Conservation (phyloP, 2,888 invertebrate genomes). For the Pyrrhosoma nymphula region DNA sequence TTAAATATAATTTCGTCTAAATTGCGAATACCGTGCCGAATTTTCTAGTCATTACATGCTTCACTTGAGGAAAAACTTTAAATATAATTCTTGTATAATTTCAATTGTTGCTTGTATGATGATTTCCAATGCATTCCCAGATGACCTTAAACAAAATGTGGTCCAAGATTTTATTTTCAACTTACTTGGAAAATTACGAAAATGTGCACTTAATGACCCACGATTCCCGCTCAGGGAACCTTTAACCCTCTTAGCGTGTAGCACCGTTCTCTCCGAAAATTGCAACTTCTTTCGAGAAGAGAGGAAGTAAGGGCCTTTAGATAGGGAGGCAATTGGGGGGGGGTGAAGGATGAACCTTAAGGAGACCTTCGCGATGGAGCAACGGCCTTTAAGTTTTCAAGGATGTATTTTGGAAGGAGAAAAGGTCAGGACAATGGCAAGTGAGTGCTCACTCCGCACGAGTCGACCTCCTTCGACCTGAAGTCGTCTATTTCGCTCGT, state of each 20-base stretch:
- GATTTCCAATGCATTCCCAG: too few relatives aligned
- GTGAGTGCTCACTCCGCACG: not conserved
- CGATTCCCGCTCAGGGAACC: not conserved
- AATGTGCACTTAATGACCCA: too few relatives aligned
- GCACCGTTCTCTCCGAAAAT: not conserved
- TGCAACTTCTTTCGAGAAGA: not conserved
- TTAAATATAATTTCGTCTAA: too few relatives aligned
- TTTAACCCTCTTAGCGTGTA: not conserved
- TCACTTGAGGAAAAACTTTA: too few relatives aligned
- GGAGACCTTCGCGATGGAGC: not conserved
- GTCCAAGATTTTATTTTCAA: too few relatives aligned
- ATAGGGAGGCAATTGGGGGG: not conserved
- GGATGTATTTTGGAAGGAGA: not conserved
- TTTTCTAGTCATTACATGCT: too few relatives aligned
- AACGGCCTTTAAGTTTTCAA: constrained; percentile 3
- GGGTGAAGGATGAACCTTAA: not conserved
- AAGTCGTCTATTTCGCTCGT: not conserved
- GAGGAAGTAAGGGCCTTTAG: too few relatives aligned
- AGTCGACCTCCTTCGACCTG: not conserved
- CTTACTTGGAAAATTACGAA: too few relatives aligned
- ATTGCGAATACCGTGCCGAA: too few relatives aligned
- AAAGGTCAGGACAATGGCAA: constrained; percentile 1
- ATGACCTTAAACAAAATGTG: too few relatives aligned
- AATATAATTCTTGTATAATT: too few relatives aligned
- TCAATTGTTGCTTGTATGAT: too few relatives aligned